phyloP scores from a whole-genome alignment of 2,113 vertebrate species.

The Egretta garzetta region DNA sequence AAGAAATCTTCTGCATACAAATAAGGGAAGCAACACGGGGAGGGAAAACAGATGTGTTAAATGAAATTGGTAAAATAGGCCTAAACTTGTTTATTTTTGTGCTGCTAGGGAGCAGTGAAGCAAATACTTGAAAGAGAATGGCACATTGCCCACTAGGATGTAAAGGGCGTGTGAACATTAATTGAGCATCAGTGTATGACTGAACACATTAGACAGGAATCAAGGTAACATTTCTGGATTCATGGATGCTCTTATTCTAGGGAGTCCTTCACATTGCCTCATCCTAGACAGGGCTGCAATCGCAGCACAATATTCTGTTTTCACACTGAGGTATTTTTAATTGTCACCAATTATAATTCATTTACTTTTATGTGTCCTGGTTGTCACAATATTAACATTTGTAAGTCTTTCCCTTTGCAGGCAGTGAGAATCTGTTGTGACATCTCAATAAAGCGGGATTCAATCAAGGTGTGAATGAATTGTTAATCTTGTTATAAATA shows the following conservation, averaged over 20 bases:
- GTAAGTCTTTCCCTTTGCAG: slow-evolving; percentile 76
- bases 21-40: neutral
- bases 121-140: slow-evolving; percentile 26
- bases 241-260: neutral
- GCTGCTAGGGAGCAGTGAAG: neutral
- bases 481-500: slow-evolving; percentile 81
- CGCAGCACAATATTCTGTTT: slow-evolving; percentile 51
- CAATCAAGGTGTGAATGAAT: slow-evolving; percentile 82
- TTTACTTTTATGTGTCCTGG: slow-evolving; percentile 77
- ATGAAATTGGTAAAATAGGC: neutral
- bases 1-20: slow-evolving; percentile 26
- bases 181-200: slow-evolving; percentile 49
- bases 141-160: slow-evolving; percentile 40
- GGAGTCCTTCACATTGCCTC: neutral
- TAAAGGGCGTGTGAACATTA: slow-evolving; percentile 27
- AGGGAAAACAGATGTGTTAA: neutral
- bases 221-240: slow-evolving; percentile 30
- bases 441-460: slow-evolving; percentile 81
- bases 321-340: slow-evolving; percentile 76
- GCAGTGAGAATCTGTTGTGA: slow-evolving; percentile 77
- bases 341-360: slow-evolving; percentile 80
- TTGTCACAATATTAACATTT: slow-evolving; percentile 82
- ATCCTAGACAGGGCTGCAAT: neutral
- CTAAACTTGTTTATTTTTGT: slow-evolving; percentile 31
- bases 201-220: slow-evolving; percentile 33